phyloP scores from a whole-genome alignment of 2,113 vertebrate species.

The Pluvianellus socialis region DNA sequence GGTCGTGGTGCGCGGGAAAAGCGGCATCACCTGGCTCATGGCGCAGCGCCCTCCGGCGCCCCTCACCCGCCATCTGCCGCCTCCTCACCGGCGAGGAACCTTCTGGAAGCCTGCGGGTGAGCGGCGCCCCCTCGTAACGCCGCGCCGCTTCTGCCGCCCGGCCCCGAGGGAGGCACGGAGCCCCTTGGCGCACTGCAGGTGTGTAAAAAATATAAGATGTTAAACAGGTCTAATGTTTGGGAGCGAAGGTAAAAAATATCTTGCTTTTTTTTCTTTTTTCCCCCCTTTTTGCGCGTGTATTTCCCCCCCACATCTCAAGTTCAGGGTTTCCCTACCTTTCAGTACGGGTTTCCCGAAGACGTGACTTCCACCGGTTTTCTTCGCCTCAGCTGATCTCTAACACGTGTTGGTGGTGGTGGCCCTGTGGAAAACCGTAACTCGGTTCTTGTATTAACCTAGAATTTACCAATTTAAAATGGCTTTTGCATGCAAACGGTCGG shows the following conservation, averaged over 20 bases:
- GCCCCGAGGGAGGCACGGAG: fast-evolving
- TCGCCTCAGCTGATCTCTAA: background rate
- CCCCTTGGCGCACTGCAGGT: fast-evolving
- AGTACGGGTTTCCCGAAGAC: background rate
- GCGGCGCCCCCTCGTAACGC: fast-evolving
- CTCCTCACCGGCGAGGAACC: fast-evolving
- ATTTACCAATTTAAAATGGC: background rate
- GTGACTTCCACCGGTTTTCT: background rate
- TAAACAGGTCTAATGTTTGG: background rate
- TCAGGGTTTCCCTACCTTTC: too few species aligned
- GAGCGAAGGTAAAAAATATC: background rate
- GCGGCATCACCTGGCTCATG: fast-evolving
- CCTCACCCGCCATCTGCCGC: background rate
- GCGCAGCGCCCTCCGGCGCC: background rate
- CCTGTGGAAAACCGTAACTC: background rate
- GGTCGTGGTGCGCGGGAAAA: too few species aligned
- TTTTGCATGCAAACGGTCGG: background rate
- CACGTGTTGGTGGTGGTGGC: background rate
- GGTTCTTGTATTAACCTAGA: background rate
- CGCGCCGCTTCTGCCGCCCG: fast-evolving
- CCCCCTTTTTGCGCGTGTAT: fast-evolving
- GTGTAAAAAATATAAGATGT: background rate
- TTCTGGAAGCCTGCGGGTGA: background rate
- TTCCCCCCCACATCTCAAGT: background rate
- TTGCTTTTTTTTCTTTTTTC: background rate